Evolutionary conservation across 2,888 invertebrate species (phyloP), one percentile per base, ranked within the genome.

Genomic region (Entomobrya multifasciata): DNA sequence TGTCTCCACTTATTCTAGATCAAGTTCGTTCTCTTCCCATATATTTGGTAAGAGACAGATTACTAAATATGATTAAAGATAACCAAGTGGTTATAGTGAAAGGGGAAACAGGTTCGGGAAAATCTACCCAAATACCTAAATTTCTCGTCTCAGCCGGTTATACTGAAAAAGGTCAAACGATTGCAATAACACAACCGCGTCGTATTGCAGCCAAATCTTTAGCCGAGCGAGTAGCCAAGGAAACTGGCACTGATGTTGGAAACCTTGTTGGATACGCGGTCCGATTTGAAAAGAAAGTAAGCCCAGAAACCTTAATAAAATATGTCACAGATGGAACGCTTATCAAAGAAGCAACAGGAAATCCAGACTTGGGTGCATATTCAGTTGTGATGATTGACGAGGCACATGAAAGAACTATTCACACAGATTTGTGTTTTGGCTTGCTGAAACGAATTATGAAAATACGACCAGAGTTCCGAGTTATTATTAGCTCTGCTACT

Each of bases 41-140:
- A 11, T 47, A 47, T n/a, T 47, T n/a, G 1, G 47, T 47, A 1
- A 3, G 47, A 47, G 47, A 47, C n/a, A 10, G n/a, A 1, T n/a
- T 47, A 15, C 1, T 47, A 3, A 15, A 47, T 11, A 11, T 47
- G 11, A 47, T 47, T n/a, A 47, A n/a, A n/a, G n/a, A n/a, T 47
- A 52, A 77, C 30, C 80, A 47, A 30, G 22, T 80, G 1, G 65
- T 99, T 17, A 98, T 99, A 1, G 94, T 99, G 0, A 99, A 99
- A 8, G 99, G 99, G 91, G 99, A 99, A 92, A 99, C 98, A 0
- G 99, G 99, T 15, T 99, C 98, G 0, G 99, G 99, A 0, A 99
- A 99, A 94, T 99, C 99, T 0, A 99, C 99, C 15, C 99, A 99
- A 93, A 99, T 99, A 96, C 57, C 57, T 13, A 13, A 57, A 11